phyloP scores from a whole-genome alignment of 2,888 invertebrate species.

The Acanthacorydalis orientalis region DNA sequence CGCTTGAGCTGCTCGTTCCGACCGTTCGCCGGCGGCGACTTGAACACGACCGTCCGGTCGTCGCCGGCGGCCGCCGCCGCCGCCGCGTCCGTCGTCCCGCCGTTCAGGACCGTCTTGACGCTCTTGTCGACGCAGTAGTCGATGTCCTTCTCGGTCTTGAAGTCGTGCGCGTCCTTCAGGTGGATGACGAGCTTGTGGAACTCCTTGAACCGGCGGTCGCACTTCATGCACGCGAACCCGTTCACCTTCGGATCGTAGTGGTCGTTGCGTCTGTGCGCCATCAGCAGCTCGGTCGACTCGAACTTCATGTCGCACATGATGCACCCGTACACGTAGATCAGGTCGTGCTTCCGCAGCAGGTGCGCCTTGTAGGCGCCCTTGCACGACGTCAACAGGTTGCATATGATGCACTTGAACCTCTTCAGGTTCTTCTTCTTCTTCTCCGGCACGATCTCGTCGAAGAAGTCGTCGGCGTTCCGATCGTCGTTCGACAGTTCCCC shows the following conservation, averaged over 20 bases:
- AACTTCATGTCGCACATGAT: constrained; percentile 1
- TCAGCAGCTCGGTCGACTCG: neutral
- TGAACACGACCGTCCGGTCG: neutral
- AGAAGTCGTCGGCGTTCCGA: neutral
- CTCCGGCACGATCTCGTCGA: neutral
- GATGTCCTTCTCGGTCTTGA: neutral
- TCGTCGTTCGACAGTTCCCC: neutral
- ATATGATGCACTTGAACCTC: neutral
- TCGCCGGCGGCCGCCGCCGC: too few species aligned
- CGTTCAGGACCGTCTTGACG: neutral
- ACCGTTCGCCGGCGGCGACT: neutral
- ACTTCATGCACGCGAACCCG: neutral
- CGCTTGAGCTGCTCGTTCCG: neutral
- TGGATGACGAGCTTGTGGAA: neutral
- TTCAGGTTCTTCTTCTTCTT: neutral
- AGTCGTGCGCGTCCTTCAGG: neutral
- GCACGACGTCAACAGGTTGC: neutral
- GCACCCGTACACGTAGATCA: neutral
- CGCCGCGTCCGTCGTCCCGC: too few species aligned
- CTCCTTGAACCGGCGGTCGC: neutral
- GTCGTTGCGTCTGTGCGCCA: neutral
- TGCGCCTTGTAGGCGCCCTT: neutral
- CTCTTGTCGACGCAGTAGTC: neutral
- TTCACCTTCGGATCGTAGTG: neutral
- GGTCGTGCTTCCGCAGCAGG: neutral